Base-by-base conservation (phyloP, 2,113 vertebrate species). In the Pollimyrus isidori region DNA sequence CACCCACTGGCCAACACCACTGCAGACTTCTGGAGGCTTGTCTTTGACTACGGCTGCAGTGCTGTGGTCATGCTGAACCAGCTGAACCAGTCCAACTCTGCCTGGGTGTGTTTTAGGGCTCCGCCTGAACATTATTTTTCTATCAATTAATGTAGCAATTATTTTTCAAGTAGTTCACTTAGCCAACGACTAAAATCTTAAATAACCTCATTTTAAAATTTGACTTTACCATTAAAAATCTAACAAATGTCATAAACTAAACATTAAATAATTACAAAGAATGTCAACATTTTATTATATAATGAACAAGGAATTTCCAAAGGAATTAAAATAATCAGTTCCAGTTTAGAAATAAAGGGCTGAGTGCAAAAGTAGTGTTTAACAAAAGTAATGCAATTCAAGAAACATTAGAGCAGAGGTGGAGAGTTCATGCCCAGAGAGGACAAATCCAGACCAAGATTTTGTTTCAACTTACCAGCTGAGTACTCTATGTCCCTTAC, bases 51-150 rank as follows among this genome's bases (percentile, higher is more conserved):
- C 0, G 97, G 97, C 88, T 99, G 98, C 95, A 99, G 97, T 90
- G 97, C 97, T 35, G 97, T 99, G 1, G 96, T 99, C 94, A 99
- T 99, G 98, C 96, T 99, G 86, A 99, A 99, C 95, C 97, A 99
- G 92, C 96, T 99, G 82, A 98, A 99, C 95, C 98, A 98, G 94
- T 98, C 97, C 94, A 98, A 98, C 95, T 99, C 98, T 0, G 97
- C 98, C 91, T 98, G 98, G 98, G 98, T 99, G 94, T 97, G 97
- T 89, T 52, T 21, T 30, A 87, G 19, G 53, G 15, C 53, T 17
- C 3, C 62, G 30, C 62, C 26, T 69, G 30, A 30, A 26, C 62
- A 30, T 69, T 69, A 69, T 30, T 69, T 52, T 39, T 45, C 39
- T 6, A 45, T 39, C 19, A 39, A 45, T 39, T 19, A 45, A 21